Base-by-base conservation (phyloP, 1,140 invertebrate species). In the Drosophila willistoni region DNA sequence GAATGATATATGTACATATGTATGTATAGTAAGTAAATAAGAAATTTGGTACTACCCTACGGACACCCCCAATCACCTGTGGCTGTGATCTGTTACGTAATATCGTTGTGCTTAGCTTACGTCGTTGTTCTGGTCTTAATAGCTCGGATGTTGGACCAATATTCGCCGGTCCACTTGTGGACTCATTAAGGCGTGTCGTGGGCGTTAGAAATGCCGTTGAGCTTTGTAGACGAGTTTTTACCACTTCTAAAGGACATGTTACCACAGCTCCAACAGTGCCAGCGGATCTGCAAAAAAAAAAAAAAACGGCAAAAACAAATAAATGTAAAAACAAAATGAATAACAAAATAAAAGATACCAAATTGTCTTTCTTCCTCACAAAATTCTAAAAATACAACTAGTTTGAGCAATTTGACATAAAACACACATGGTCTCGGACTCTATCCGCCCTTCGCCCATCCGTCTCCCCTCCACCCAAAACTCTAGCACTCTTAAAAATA, bases 231-330 rank as follows among this genome's bases (percentile, higher is more conserved):
- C 99, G 94, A 2, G 99, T 99, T 93, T 99, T 99, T 5, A 99
- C 97, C 64, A 99, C 98, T 94, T 99, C 99, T 75, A 99, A 93
- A 0, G 99, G 99, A 93, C 98, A 99, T 74, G 99, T 99, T 42
- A 98, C 95, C 71, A 99, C 97, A 9, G 98, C 98, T 70, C 98
- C 98, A 44, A 97, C 96, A 25, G 98, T 99, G 36, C 98, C 98
- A 78, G 97, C 98, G 92, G 97, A 94, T 85, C 98, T 99, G 92
- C 19, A 93, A 92, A 85, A 55, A 29, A 29, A 0, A 29, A 3
- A 7, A 90, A 2, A 12, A 10, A 10, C 1, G 36, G 36, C 3
- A 13, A 39, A 0, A 93, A 92, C 83, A 55, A 91, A 83, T 85
- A 74, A 42, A 29, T 29, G 1, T 29, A 29, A 34, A 72, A 63